phyloP scores from a whole-genome alignment of 2,113 vertebrate genomes.

The Pluvianellus socialis region DNA sequence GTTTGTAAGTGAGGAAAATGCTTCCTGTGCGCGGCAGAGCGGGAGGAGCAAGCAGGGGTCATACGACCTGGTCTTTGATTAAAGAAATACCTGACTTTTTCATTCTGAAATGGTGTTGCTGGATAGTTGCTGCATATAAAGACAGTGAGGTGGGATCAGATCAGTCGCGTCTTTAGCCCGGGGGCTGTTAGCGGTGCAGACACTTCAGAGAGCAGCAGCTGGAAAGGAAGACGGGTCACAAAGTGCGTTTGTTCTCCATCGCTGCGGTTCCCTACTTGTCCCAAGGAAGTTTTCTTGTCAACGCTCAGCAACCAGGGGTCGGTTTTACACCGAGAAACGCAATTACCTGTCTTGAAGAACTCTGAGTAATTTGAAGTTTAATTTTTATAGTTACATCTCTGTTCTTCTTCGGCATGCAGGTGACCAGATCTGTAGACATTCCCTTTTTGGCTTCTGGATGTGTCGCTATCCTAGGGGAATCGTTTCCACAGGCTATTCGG shows the following conservation, averaged over 20 bases:
- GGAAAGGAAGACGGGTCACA: background rate
- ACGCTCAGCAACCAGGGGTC: background rate
- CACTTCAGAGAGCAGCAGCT: background rate
- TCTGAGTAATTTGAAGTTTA: background rate
- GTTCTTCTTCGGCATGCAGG: background rate
- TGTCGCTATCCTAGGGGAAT: background rate
- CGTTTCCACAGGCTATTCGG: background rate
- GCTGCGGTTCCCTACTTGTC: background rate
- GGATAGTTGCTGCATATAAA: background rate
- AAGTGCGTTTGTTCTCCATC: background rate
- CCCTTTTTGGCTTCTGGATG: background rate
- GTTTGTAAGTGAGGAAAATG: background rate
- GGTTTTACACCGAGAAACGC: background rate
- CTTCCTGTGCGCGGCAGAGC: background rate
- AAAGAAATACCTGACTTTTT: background rate
- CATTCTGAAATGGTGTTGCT: background rate
- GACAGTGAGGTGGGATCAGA: background rate
- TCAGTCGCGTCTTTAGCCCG: background rate
- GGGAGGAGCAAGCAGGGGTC: background rate
- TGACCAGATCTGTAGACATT: background rate
- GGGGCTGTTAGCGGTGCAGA: background rate
- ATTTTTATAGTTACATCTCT: background rate
- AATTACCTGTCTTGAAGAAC: background rate
- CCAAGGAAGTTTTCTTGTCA: background rate
- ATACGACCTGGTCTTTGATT: fast-evolving